phyloP scores from a whole-genome alignment of 2,113 vertebrate genomes.

The Epinephelus moara region DNA sequence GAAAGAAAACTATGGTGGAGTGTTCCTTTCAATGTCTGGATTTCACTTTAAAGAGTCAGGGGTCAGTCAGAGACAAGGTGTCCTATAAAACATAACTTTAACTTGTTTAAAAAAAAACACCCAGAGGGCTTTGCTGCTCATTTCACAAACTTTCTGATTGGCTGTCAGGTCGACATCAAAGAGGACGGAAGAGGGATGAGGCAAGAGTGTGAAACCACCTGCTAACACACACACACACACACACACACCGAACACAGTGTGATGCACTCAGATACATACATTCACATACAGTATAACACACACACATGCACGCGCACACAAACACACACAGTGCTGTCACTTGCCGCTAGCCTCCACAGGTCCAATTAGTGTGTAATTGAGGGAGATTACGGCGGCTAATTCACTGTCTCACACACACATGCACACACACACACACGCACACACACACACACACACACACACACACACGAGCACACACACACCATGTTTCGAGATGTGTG shows the following conservation, averaged over 20 bases:
- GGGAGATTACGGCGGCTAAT: constrained; percentile 72
- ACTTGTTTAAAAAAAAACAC: neutral
- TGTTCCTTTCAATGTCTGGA: too few species aligned
- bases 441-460: constrained; percentile 9
- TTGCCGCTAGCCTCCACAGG: constrained; percentile 61
- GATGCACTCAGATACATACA: too few species aligned
- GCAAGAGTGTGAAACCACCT: constrained; percentile 73
- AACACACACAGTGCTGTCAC: constrained; percentile 45
- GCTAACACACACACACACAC: neutral
- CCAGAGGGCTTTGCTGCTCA: constrained; percentile 26
- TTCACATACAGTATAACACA: neutral
- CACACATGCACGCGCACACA: constrained; percentile 37
- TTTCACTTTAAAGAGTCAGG: too few species aligned
- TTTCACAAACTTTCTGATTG: constrained; percentile 28
- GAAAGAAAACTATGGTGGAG: too few species aligned
- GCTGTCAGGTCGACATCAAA: constrained; percentile 67
- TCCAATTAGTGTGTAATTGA: constrained; percentile 78
- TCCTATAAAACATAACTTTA: neutral
- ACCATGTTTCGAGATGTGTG: neutral
- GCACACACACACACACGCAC: neutral
- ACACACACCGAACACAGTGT: constrained; percentile 19
- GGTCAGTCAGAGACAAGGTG: neutral
- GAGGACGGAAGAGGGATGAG: constrained; percentile 55
- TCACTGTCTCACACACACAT: constrained; percentile 23
- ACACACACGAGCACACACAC: constrained; percentile 10